These are phyloP conservation scores for Gymnarchus niloticus DNA, from an alignment of 2,113 vertebrate species.

Conservation along the genomic window DNA sequence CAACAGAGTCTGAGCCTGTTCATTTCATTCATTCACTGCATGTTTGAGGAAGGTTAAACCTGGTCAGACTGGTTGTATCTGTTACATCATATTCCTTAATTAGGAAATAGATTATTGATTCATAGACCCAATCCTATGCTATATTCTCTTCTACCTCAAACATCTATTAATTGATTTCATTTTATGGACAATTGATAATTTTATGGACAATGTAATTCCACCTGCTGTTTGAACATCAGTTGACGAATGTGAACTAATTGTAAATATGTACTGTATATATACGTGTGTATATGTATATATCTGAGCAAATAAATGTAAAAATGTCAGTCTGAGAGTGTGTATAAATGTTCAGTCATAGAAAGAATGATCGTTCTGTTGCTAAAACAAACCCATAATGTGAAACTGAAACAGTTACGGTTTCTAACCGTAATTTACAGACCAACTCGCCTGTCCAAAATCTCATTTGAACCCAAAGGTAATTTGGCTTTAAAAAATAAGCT, in stretches of 20 bases:
- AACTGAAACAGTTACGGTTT: neutral
- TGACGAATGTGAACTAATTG: neutral
- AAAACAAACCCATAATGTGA: neutral
- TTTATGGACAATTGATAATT: neutral
- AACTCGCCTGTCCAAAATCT: neutral
- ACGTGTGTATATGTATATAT: neutral
- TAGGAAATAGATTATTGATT: neutral
- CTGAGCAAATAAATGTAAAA: neutral
- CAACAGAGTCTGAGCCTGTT: neutral
- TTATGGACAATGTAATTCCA: neutral
- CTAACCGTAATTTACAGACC: neutral
- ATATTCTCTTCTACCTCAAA: neutral
- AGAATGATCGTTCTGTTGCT: neutral
- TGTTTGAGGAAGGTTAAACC: neutral
- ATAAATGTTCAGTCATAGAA: neutral
- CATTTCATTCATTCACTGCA: neutral
- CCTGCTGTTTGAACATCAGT: neutral
- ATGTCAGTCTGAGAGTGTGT: neutral
- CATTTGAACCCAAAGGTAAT: neutral
- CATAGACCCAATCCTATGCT: neutral
- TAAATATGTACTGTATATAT: neutral
- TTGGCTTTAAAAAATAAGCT: neutral
- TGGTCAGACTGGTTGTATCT: neutral
- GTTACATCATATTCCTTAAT: neutral
- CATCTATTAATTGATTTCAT: neutral